A percentile compares a stretch with the other conserved stretches of the same genome.
phyloP scores from a whole-genome alignment of 1,140 invertebrate genomes.

The Brachionus paranguensis region DNA sequence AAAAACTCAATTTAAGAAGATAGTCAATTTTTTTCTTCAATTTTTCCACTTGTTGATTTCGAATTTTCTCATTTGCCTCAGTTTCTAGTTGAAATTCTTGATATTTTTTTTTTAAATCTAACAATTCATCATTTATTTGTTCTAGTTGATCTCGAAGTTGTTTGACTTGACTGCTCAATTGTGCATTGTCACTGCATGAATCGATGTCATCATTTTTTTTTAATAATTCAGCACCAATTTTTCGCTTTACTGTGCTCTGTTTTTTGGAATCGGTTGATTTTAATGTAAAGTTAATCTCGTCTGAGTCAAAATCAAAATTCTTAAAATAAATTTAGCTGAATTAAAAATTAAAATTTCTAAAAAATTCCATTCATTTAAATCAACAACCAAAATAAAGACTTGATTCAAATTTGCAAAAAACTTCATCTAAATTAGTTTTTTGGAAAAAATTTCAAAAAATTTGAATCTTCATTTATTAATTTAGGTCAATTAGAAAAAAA shows the following conservation, averaged over 20 bases:
- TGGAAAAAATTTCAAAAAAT: no score
- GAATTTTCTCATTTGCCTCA: neutral
- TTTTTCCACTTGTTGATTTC: neutral
- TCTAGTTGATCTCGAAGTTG: neutral
- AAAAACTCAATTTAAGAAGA: neutral
- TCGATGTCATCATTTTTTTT: neutral
- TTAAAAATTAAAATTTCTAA: no score
- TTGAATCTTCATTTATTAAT: no score
- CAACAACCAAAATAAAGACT: no score
- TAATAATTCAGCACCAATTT: neutral
- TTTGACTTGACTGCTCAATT: neutral
- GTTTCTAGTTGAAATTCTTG: constrained; percentile 19
- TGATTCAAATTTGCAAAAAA: no score
- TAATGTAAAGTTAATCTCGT: constrained; percentile 12
- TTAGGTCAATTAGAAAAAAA: no score
- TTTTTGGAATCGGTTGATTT: neutral
- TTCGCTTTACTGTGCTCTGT: neutral
- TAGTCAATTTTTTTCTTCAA: neutral
- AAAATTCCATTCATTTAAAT: no score
- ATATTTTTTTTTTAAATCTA: constrained; percentile 8
- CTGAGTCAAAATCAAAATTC: neutral
- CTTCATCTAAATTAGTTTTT: no score
- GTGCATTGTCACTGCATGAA: neutral
- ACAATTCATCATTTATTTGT: neutral
- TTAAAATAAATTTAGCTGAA: neutral